Percentiles rank a stretch among this genome's conserved stretches.
Conservation (phyloP, 2,888 invertebrate genomes). For the Parascotia fuliginaria region DNA sequence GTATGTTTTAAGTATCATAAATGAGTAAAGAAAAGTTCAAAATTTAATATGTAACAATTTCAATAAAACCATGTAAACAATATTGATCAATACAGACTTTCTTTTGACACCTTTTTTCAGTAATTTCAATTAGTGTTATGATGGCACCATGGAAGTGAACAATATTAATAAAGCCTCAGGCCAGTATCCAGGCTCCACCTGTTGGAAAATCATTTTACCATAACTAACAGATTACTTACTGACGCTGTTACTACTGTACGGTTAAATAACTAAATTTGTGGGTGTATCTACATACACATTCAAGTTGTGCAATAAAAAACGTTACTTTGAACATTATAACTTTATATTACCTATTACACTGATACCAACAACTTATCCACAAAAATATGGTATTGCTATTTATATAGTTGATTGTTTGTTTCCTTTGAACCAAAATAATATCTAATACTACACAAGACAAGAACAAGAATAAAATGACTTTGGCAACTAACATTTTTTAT, state of each 20-base stretch:
- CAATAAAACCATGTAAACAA: constrained; percentile 84
- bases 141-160: constrained; percentile 50
- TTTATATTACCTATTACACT: constrained; percentile 30
- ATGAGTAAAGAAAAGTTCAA: constrained; percentile 82
- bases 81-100: constrained; percentile 71
- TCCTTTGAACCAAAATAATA: constrained; percentile 6
- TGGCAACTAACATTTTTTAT: constrained; percentile 4
- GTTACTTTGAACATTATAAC: constrained; percentile 20
- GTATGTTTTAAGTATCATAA: constrained; percentile 81
- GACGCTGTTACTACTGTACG: not conserved
- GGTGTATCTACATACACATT: not conserved
- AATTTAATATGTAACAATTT: constrained; percentile 84
- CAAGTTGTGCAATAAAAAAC: constrained; percentile 6
- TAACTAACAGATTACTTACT: not conserved
- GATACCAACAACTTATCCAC: constrained; percentile 24
- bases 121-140: constrained; percentile 39
- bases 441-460: constrained; percentile 9
- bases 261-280: not conserved
- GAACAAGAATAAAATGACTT: constrained; percentile 10
- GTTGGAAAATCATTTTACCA: constrained; percentile 42
- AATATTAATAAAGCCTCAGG: constrained; percentile 55
- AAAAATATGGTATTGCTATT: constrained; percentile 11
- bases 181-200: constrained; percentile 70
- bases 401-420: constrained; percentile 18
- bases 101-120: constrained; percentile 45